Evolutionary conservation across 1,140 invertebrate species (phyloP), one percentile per base, ranked within the genome.

Genomic region (Hydropsyche tenuis): DNA sequence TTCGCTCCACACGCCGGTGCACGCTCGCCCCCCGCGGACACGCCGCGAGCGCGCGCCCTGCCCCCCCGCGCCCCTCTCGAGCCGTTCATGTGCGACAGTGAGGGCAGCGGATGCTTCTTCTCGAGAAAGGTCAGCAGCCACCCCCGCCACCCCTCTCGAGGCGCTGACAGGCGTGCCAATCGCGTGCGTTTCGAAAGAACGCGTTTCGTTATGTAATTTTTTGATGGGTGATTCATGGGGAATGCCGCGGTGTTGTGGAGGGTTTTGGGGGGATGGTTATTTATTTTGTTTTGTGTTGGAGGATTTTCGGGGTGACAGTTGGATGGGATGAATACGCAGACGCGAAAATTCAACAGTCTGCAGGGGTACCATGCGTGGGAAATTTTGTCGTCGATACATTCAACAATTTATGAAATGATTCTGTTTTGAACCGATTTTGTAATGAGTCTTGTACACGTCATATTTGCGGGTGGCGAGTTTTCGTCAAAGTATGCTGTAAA

Each of bases 1-100:
- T 74, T 73, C 69, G 65, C 60, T 53, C 70, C 48, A 48, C 30
- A 68, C 69, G 63, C 65, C 66, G 70, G 56, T 75, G 18, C 12
- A n/a, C 64, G 74, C n/a, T 18, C 56, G 56, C 7, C 42, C 65
- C 65, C 65, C n/a, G 14, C 37, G 37, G 12, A n/a, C 64, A n/a
- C 64, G 43, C 53, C 46, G 51, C 65, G 48, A 51, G 66, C 56
- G 70, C 53, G 62, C 75, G 75, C 80, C 80, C 79, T 78, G n/a
- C n/a, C n/a, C n/a, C n/a, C n/a, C n/a, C n/a, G 84, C 37, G 37
- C 46, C 46, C 46, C n/a, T n/a, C n/a, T n/a, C n/a, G 30, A 37
- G 84, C 81, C 83, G 83, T 85, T 89, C 86, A 90, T 90, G 88
- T 90, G 88, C 80, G 88, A 89, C 85, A 88, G 86, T 84, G 88